Evolutionary conservation across 2,888 invertebrate genomes (phyloP), one percentile per base, ranked within the genome.

Genomic region (Chelonus formosanus): DNA sequence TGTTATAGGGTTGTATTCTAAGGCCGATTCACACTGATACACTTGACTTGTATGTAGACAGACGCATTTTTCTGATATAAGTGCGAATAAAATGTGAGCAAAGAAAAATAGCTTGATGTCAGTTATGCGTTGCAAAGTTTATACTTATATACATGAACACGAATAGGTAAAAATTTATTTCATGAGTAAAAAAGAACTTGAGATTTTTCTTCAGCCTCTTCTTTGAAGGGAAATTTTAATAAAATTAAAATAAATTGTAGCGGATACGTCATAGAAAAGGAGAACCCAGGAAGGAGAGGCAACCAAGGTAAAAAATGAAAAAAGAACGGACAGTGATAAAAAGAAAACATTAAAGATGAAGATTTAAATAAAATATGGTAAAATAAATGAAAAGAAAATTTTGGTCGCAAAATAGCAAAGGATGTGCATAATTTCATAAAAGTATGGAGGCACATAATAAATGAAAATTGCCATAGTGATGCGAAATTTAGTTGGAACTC

Each of bases 401-500:
- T 40, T 40, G 40, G 40, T 40, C 4, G 40, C 40, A 6, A 40
- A 40, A 40, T 4, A 40, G 40, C 40, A 40, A 40, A 40, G 40
- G 40, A 40, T 40, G 40, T 45, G 58, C 53, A 64, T 58, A 64
- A 64, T 58, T 64, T 50, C 53, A 58, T 58, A 40, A 64, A 58
- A 58, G 61, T 61, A 58, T 31, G 47, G 7, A 45, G 44, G 58
- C 44, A 64, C 36, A 20, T 48, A 48, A 48, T 48, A 53, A 64
- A 64, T 64, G 64, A 64, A 64, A 64, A 64, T 58, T 45, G 57
- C 58, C 48, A 50, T 63, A 47, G 71, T 69, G 69, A 76, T 71
- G 71, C 72, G 71, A 75, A 77, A 77, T 75, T 78, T 74, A 71
- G 69, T 69, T 78, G 76, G 76, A 74, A 57, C 63, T n/a, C 10